Percentiles rank a stretch among this genome's conserved stretches.
Evolutionary conservation across 2,797 vertebrate species (phyloP).

Genomic region (Loriculus beryllinus): DNA sequence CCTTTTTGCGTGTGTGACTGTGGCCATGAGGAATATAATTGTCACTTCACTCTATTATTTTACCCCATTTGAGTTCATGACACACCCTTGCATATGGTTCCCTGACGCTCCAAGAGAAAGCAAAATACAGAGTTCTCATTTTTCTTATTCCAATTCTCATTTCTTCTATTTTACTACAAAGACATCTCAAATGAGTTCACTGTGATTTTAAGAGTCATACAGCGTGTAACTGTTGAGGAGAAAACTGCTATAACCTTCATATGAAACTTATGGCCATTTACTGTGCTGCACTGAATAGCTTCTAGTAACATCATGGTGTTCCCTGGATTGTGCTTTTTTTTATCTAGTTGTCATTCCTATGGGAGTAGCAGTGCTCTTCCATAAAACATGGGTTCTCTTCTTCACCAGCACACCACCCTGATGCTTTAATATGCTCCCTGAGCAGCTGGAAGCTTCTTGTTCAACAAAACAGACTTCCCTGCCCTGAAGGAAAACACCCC

Average conservation of each 20-base stretch:
- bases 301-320: neutral
- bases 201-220: conserved; percentile 53
- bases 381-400: neutral
- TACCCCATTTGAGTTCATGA: neutral
- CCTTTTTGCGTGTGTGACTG: neutral
- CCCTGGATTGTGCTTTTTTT: conserved; percentile 11
- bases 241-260: conserved; percentile 35
- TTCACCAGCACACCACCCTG: neutral
- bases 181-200: neutral
- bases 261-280: conserved; percentile 13
- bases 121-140: neutral
- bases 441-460: neutral
- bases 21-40: neutral
- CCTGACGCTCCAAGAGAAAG: neutral
- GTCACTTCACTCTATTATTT: neutral
- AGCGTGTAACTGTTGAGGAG: conserved; percentile 56
- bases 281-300: neutral
- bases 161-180: neutral
- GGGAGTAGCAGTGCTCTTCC: neutral
- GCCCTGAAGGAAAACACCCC: neutral
- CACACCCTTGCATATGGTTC: neutral
- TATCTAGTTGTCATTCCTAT: neutral
- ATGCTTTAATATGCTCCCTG: neutral
- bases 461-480: neutral
- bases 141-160: neutral